Percentiles rank a stretch among this genome's conserved stretches.
Conservation (phyloP, 1,140 invertebrate species). For the Acromyrmex heyeri region DNA sequence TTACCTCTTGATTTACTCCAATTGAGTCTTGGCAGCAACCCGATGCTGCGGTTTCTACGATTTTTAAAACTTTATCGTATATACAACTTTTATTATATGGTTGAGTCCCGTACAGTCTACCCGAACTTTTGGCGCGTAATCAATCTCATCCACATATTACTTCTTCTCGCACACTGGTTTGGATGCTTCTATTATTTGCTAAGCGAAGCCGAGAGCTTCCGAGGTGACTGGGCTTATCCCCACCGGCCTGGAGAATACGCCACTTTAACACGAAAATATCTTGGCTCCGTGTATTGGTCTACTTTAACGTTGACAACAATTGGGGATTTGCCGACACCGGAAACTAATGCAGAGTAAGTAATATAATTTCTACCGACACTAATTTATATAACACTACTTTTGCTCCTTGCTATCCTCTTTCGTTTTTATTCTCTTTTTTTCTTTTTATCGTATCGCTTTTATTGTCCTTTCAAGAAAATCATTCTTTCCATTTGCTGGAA, state of each 20-base stretch:
- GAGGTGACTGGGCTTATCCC: constrained; percentile 97
- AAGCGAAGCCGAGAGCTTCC: constrained; percentile 96
- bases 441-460: neutral
- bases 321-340: constrained; percentile 97
- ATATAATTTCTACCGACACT: constrained; percentile 55
- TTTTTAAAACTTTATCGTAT: no score
- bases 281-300: constrained; percentile 98
- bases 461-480: no score
- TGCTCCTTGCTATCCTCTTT: constrained; percentile 32
- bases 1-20: no score
- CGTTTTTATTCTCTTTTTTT: constrained; percentile 18
- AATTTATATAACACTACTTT: neutral
- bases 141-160: constrained; percentile 97
- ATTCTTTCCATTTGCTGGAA: no score
- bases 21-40: no score
- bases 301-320: constrained; percentile 98
- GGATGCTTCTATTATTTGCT: constrained; percentile 98
- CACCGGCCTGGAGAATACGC: constrained; percentile 95
- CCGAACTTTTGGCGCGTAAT: constrained; percentile 91
- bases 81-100: no score
- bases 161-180: constrained; percentile 98
- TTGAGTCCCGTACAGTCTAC: no score
- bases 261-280: constrained; percentile 95
- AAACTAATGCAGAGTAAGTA: constrained; percentile 98
- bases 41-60: no score